These are phyloP conservation scores for Drosophila neotestacea DNA, from an alignment of 2,888 invertebrate species.

Conservation along the genomic window DNA sequence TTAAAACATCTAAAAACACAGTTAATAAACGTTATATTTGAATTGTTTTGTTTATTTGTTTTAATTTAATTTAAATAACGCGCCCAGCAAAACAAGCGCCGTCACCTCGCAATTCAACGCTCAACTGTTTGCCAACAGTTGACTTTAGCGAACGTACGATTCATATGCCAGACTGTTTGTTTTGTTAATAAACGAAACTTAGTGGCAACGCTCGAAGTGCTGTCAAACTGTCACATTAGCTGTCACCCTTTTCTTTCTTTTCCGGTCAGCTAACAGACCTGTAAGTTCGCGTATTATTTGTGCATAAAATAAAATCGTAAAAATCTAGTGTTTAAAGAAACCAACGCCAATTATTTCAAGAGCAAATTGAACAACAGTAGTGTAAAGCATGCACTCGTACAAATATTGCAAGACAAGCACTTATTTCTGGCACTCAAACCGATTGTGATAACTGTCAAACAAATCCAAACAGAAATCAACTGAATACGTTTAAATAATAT, in stretches of 20 bases:
- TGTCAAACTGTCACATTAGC: slow-evolving; percentile 66
- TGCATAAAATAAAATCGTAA: slow-evolving; percentile 63
- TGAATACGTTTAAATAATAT: background rate
- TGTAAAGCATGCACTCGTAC: slow-evolving; percentile 17
- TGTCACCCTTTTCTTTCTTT: slow-evolving; percentile 83
- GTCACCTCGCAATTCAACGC: background rate
- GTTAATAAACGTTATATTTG: too few relatives aligned
- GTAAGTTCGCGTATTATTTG: slow-evolving; percentile 79
- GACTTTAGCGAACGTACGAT: background rate
- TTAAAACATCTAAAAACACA: background rate
- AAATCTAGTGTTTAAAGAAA: slow-evolving; percentile 61
- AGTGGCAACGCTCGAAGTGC: slow-evolving; percentile 41
- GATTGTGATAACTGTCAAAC: slow-evolving; percentile 36
- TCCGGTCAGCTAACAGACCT: slow-evolving; percentile 85
- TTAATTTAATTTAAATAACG: background rate
- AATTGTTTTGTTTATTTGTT: too few relatives aligned
- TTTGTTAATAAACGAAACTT: background rate
- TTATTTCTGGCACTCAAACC: background rate
- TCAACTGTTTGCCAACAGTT: slow-evolving; percentile 9
- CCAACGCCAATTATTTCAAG: slow-evolving; percentile 38
- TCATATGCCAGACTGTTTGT: slow-evolving; percentile 9
- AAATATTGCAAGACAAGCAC: slow-evolving; percentile 27
- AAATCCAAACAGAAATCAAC: slow-evolving; percentile 37
- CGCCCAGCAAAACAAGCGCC: background rate
- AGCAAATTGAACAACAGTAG: slow-evolving; percentile 15